Base-by-base conservation (phyloP, 2,113 vertebrate genomes). In the Myodes glareolus region DNA sequence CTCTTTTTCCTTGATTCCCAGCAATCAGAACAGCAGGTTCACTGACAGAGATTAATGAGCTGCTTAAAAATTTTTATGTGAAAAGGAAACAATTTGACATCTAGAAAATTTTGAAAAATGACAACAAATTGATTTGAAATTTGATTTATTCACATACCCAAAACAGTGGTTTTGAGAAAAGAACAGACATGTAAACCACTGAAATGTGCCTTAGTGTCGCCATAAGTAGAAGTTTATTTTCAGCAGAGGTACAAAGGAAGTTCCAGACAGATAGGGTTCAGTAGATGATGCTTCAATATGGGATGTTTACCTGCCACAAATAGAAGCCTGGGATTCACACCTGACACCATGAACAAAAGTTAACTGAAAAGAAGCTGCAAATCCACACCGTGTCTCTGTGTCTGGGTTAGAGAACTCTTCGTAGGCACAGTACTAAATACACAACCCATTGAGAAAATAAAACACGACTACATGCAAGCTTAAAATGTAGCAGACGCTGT, bases 71-170 rank as follows among this genome's bases (percentile, higher is more conserved):
- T 2, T 19, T 75, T 55, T 77, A 65, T 78, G 12, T 86, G 36
- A 27, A 93, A 93, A 94, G 19, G 25, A 42, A 65, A 92, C 82
- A 31, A 45, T 88, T 72, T n/a, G 87, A 39, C 75, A 80, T n/a
- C 47, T 50, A 88, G 77, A 55, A 93, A 76, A 77, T 52, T 84
- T 95, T 94, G 29, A 21, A 86, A 95, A 89, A 93, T 68, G 55
- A 73, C 47, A 92, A 6, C 36, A 86, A n/a, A 91, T 65, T 94
- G 52, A 88, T 70, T 78, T 90, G n/a, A 88, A 82, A 72, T 33
- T 76, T 92, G 55, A 0, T 73, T 52, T 75, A 93, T 14, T 25
- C 68, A 93, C 33, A n/a, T 94, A 67, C 36, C 47, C 13, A 55
- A 52, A 92, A 42, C 70, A 68, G 2, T 68, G 92, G 61, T 39